These are phyloP conservation scores for Chydorus sphaericus DNA, from an alignment of 2,888 invertebrate species.

Conservation along the genomic window DNA sequence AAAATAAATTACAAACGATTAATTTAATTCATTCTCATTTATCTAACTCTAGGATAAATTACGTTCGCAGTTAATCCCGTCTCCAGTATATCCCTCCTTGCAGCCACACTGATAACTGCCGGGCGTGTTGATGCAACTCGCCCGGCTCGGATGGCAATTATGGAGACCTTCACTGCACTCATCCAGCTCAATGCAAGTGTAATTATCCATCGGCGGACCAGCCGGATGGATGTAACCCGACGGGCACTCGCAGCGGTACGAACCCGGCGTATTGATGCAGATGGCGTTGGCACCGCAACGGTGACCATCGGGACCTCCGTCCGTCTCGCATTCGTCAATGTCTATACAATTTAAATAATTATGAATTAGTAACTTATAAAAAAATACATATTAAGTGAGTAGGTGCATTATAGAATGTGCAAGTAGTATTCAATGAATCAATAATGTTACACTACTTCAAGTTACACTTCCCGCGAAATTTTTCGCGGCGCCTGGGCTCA, in stretches of 20 bases:
- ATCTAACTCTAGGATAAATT: constrained; percentile 29
- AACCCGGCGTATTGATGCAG: constrained; percentile 67
- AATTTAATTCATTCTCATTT: not conserved
- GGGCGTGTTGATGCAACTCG: constrained; percentile 62
- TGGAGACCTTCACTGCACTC: constrained; percentile 58
- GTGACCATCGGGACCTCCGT: constrained; percentile 62
- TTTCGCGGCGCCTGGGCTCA: too few relatives aligned
- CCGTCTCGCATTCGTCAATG: constrained; percentile 67
- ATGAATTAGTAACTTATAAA: not conserved
- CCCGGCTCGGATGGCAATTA: constrained; percentile 51
- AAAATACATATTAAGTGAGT: too few relatives aligned
- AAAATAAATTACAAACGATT: constrained; percentile 4
- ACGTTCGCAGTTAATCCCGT: constrained; percentile 68
- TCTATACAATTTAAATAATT: constrained; percentile 37
- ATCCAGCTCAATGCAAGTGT: constrained; percentile 64
- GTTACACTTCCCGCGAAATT: too few relatives aligned
- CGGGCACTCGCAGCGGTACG: constrained; percentile 70
- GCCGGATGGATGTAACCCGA: constrained; percentile 49
- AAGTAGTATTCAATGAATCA: too few relatives aligned
- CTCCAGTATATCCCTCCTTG: constrained; percentile 53
- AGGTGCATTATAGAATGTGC: too few relatives aligned
- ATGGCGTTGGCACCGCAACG: constrained; percentile 71
- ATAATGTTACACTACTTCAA: too few relatives aligned
- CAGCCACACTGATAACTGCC: constrained; percentile 67
- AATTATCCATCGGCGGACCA: constrained; percentile 41